Base-by-base conservation (phyloP, 1,140 invertebrate genomes). In the Archivesica marissinica region DNA sequence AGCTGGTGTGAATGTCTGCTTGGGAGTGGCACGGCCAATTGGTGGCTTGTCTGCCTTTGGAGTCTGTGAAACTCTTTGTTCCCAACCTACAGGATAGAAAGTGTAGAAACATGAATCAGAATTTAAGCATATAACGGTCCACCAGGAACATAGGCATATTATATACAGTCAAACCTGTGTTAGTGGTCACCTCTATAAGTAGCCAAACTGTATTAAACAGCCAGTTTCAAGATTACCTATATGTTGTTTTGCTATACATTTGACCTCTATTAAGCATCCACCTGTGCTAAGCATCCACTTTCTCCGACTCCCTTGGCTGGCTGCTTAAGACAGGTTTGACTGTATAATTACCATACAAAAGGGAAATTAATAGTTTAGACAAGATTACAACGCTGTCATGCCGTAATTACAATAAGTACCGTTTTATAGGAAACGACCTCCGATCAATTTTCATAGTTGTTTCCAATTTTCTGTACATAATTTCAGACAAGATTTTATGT, bases 61-160 rank as follows among this genome's bases (percentile, higher is more conserved):
- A 23, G 82, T 77, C 72, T 87, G 79, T 15, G 75, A 75, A 30
- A 84, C 81, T 80, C 75, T 84, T 33, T 88, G 74, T 35, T 88
- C 82, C 86, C 82, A 88, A 30, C 41, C 84, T 81, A 25, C 20
- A 72, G 28, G 20, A n/a, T 9, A 11, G 20, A 47, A 11, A 11
- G 20, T 47, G 20, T 47, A 11, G 44, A 11, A 47, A 20, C 20
- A 47, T 9, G 20, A 47, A 9, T 20, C 9, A 47, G 44, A 20
- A 11, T n/a, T n/a, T n/a, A n/a, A 11, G 44, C 44, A 47, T 20
- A 11, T 47, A 20, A 20, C 20, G 20, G 9, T 47, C 20, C 44
- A 47, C 20, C 20, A 11, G 20, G 20, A 20, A 47, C 20, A 47
- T 47, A 47, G 9, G 20, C n/a, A n/a, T n/a, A n/a, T n/a, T n/a